Conservation (phyloP, 1,140 invertebrate species). For the Magallana gigas region DNA sequence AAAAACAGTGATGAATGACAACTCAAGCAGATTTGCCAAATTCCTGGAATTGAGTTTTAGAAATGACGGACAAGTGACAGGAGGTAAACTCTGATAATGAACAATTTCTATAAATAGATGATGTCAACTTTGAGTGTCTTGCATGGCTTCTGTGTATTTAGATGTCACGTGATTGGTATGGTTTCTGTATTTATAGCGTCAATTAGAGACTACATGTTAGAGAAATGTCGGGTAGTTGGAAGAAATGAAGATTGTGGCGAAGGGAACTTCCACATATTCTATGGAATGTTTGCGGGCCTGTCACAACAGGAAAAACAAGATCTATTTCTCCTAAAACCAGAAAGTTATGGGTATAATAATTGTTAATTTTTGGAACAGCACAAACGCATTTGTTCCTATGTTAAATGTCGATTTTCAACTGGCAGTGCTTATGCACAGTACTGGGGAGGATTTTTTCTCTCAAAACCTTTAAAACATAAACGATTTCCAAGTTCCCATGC, state of each 20-base stretch:
- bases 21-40: constrained; percentile 97
- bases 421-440: neutral
- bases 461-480: no score
- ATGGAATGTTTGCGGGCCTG: constrained; percentile 86
- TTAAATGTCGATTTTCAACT: no score
- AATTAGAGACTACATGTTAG: constrained; percentile 84
- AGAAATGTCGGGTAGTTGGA: constrained; percentile 92
- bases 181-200: constrained; percentile 56
- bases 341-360: constrained; percentile 17
- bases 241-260: constrained; percentile 88
- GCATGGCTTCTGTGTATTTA: constrained; percentile 88
- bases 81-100: constrained; percentile 82
- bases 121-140: neutral
- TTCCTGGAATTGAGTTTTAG: constrained; percentile 88
- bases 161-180: neutral
- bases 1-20: constrained; percentile 97
- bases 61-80: constrained; percentile 91
- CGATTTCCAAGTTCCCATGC: no score
- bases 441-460: neutral
- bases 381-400: no score
- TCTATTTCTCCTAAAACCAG: constrained; percentile 46
- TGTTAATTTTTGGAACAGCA: no score
- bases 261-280: constrained; percentile 97
- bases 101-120: neutral
- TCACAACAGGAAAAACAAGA: constrained; percentile 36